Conservation (phyloP, 2,797 vertebrate genomes). For the Coreius guichenoti region DNA sequence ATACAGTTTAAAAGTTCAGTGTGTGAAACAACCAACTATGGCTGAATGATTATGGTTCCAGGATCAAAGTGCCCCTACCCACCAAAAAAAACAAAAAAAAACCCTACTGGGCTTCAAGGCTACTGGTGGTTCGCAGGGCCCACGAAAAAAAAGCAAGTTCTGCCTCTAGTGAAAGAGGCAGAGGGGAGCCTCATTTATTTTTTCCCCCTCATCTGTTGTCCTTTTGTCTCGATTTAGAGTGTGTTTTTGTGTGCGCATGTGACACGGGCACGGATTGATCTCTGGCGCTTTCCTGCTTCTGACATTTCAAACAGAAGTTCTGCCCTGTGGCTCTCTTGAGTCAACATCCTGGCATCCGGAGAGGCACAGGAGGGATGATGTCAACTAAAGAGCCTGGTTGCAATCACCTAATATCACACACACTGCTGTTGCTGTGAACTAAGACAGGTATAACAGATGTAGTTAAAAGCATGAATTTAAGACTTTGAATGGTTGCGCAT, state of each 20-base stretch:
- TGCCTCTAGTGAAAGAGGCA: slow-evolving; percentile 16
- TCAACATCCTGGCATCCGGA: slow-evolving; percentile 56
- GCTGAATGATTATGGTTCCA: not conserved
- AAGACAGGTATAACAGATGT: slow-evolving; percentile 3
- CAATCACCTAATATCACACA: slow-evolving; percentile 50
- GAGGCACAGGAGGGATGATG: slow-evolving; percentile 52
- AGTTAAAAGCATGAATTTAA: not conserved
- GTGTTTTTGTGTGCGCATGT: slow-evolving; percentile 43
- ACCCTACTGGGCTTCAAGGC: not conserved
- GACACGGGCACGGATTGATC: slow-evolving; percentile 42
- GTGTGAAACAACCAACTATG: slow-evolving; percentile 7
- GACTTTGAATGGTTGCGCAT: not conserved
- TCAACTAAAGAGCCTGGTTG: slow-evolving; percentile 47
- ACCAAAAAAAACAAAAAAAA: not conserved
- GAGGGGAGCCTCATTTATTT: slow-evolving; percentile 18
- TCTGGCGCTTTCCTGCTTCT: slow-evolving; percentile 50
- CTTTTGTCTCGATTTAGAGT: slow-evolving; percentile 39
- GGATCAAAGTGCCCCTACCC: not conserved
- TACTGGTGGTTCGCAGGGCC: not conserved
- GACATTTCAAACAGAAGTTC: slow-evolving; percentile 58
- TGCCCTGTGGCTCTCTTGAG: slow-evolving; percentile 53
- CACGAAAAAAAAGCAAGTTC: not conserved
- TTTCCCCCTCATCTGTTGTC: not conserved
- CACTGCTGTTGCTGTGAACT: slow-evolving; percentile 27
- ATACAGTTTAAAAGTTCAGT: not conserved